Base-by-base conservation (phyloP, 1,140 invertebrate genomes). In the Oedothorax gibbosus region DNA sequence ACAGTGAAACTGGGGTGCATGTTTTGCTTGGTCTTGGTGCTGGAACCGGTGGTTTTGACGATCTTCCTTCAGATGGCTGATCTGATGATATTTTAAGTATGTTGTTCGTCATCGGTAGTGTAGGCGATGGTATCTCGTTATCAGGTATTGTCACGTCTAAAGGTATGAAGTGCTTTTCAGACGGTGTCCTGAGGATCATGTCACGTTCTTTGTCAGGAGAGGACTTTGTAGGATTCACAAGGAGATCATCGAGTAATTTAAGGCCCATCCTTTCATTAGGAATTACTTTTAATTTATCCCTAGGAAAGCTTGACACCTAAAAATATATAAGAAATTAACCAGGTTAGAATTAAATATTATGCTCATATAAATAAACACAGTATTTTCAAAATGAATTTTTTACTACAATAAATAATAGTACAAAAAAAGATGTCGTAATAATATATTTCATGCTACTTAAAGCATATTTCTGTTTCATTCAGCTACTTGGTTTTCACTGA, bases 11-110 rank as follows among this genome's bases (percentile, higher is more conserved):
- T 18, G 51, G 11, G 9, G 49, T 60, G n/a, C 51, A 35, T 3
- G 51, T 54, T 65, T 83, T 83, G 60, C 71, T 75, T 15, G 81
- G 81, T 64, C 81, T 72, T 3, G 81, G 81, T 35, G 81, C 81
- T 15, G 81, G 81, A 11, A 83, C 53, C 8, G 81, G 81, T 35
- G 81, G 81, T 66, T 83, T 83, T 0, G 71, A 66, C 7, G 64
- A 15, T 53, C 79, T 72, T 10, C 51, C 20, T 15, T 72, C 79
- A 5, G 68, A 9, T 2, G 71, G 54, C 21, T 66, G 57, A 7
- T 71, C 68, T 0, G 21, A 60, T 14, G 79, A 82, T 72, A 72
- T 82, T 53, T 82, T 69, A 15, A 72, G n/a, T 10, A 82, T 72
- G 68, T 72, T 82, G 49, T 72, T 82, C 0, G 65, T 64, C 9